phyloP scores from a whole-genome alignment of 2,888 invertebrate genomes.

The Crematogaster levior region DNA sequence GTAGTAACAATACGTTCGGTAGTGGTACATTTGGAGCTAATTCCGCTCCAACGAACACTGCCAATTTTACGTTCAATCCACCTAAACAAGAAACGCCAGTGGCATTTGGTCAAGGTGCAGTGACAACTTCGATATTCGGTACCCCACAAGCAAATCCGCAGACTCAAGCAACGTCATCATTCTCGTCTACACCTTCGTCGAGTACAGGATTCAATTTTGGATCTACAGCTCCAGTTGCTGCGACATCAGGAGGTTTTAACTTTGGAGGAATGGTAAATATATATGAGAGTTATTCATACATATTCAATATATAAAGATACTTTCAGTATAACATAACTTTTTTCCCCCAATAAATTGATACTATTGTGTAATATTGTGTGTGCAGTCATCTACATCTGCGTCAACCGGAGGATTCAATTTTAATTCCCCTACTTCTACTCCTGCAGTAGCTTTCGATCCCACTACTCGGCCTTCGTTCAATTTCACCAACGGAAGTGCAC shows the following conservation, averaged over 20 bases:
- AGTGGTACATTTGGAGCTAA: conserved; percentile 71
- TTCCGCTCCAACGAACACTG: conserved; percentile 63
- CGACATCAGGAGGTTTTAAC: conserved; percentile 75
- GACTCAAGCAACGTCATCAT: conserved; percentile 69
- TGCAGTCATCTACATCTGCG: conserved; percentile 73
- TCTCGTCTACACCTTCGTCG: conserved; percentile 65
- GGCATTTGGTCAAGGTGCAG: conserved; percentile 76
- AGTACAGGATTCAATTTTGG: conserved; percentile 80
- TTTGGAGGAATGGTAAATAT: conserved; percentile 72
- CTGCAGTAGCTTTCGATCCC: conserved; percentile 83
- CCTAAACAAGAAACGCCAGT: conserved; percentile 74
- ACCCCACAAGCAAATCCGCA: conserved; percentile 64
- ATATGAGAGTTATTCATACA: background rate
- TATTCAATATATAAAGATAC: background rate
- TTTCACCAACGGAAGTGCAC: conserved; percentile 85
- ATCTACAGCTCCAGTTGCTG: conserved; percentile 73
- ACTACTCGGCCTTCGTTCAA: conserved; percentile 86
- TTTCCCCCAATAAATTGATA: conserved; percentile 7
- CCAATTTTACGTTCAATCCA: conserved; percentile 78
- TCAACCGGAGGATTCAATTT: conserved; percentile 82
- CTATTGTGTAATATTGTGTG: conserved; percentile 45
- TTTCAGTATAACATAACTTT: too few relatives aligned
- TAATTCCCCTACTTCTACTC: conserved; percentile 75
- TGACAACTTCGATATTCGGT: conserved; percentile 77
- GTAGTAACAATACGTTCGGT: conserved; percentile 73